A percentile compares a stretch with the other conserved stretches of the same genome.
phyloP scores from a whole-genome alignment of 2,113 vertebrate genomes.

The Phalacrocorax aristotelis region DNA sequence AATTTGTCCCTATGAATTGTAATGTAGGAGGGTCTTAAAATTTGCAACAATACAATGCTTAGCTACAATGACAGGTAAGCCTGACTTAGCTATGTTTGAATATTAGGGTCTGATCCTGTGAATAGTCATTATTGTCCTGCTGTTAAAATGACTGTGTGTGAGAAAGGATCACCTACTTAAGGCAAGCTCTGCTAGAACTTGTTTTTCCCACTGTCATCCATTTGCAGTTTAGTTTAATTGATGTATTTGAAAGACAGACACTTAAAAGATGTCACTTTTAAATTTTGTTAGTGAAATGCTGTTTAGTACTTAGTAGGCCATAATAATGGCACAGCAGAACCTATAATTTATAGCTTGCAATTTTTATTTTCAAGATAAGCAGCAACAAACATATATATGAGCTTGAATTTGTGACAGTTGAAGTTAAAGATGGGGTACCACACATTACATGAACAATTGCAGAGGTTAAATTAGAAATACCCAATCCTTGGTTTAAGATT shows the following conservation, averaged over 20 bases:
- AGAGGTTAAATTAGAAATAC: not conserved
- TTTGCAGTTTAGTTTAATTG: not conserved
- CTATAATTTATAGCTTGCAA: not conserved
- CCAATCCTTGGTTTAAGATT: not conserved
- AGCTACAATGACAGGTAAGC: not conserved
- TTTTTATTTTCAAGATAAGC: constrained; percentile 22
- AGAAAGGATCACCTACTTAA: not conserved
- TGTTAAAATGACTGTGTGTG: not conserved
- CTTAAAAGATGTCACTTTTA: not conserved
- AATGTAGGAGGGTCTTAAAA: not conserved
- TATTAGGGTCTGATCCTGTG: not conserved
- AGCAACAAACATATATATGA: not conserved
- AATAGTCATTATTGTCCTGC: not conserved
- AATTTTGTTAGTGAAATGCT: constrained; percentile 5
- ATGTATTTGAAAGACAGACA: not conserved
- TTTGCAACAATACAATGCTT: not conserved
- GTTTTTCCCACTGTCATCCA: not conserved
- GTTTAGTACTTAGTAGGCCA: not conserved
- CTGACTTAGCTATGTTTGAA: not conserved
- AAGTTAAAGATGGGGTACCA: not conserved
- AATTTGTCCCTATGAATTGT: not conserved
- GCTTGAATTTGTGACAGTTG: not conserved
- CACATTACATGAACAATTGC: not conserved
- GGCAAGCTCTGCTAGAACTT: not conserved
- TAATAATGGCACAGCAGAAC: not conserved